Conservation (phyloP, 2,113 vertebrate species). For the Stictonetta naevosa region DNA sequence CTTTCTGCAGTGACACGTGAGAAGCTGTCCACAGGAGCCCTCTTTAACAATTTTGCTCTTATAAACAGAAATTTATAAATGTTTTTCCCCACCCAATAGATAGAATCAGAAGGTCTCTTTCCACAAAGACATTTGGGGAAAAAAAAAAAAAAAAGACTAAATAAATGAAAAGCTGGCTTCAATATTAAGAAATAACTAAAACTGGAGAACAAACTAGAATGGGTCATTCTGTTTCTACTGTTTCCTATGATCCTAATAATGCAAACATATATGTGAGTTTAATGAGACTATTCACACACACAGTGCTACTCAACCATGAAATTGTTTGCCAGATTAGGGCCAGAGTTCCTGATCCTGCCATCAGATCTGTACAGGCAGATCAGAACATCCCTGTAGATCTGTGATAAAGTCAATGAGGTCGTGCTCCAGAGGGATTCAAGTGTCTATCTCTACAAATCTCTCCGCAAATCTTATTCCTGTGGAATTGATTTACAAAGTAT, state of each 20-base stretch:
- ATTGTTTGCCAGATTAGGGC: not conserved
- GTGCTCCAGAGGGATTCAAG: not conserved
- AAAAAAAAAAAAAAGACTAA: not conserved
- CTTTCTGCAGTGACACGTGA: not conserved
- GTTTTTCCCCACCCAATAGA: not conserved
- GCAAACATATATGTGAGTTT: not conserved
- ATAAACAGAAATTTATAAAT: not conserved
- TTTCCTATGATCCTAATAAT: not conserved
- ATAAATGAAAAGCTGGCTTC: not conserved
- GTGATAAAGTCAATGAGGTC: not conserved
- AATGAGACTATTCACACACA: not conserved
- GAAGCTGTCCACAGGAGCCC: not conserved
- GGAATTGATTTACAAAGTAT: not conserved
- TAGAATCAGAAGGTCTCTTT: not conserved
- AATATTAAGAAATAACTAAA: not conserved
- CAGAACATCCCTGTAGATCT: not conserved
- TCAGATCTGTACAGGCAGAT: not conserved
- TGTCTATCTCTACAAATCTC: not conserved
- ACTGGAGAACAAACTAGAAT: not conserved
- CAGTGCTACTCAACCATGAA: not conserved
- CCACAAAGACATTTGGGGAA: not conserved
- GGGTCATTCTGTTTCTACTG: not conserved
- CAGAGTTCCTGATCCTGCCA: not conserved
- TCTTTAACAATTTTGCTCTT: not conserved
- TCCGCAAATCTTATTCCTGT: not conserved